Evolutionary conservation across 2,888 invertebrate genomes (phyloP).

Genomic region (Phytoseiulus persimilis): DNA sequence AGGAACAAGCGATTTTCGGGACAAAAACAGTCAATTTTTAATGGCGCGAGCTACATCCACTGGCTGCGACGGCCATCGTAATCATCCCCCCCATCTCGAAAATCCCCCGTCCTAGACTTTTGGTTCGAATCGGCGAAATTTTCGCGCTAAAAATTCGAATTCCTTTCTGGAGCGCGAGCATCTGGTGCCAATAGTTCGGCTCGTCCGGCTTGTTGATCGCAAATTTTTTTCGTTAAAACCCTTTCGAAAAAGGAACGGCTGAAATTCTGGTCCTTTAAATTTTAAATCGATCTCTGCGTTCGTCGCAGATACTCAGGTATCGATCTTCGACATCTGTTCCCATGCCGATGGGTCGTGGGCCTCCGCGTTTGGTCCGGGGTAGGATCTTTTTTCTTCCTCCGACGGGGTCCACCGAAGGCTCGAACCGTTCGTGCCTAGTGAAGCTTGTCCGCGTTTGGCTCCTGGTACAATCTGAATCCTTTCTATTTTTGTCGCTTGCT

Average conservation of each 20-base stretch:
- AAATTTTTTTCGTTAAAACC: not conserved
- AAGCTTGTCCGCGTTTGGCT: not conserved
- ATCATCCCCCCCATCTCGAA: not conserved
- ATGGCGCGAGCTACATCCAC: not conserved
- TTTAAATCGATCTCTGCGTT: slow-evolving; percentile 30
- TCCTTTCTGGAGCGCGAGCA: not conserved
- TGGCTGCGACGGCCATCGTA: not conserved
- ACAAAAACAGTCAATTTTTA: slow-evolving; percentile 5
- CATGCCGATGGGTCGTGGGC: not conserved
- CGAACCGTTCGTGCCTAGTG: not conserved
- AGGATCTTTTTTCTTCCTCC: not conserved
- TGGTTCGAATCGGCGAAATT: not conserved
- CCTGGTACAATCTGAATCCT: not conserved
- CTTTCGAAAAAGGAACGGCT: not conserved
- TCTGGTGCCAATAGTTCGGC: not conserved
- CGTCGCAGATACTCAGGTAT: slow-evolving; percentile 1
- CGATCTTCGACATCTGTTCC: not conserved
- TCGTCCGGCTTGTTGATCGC: not conserved
- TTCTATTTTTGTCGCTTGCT: not conserved
- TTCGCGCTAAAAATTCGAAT: not conserved
- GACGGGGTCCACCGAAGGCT: not conserved
- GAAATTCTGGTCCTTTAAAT: slow-evolving; percentile 26
- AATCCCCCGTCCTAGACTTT: not conserved
- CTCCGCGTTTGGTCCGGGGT: not conserved
- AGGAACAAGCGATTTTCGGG: not conserved